Conservation (phyloP, 1,140 invertebrate species). For the Palaemon carinicauda region DNA sequence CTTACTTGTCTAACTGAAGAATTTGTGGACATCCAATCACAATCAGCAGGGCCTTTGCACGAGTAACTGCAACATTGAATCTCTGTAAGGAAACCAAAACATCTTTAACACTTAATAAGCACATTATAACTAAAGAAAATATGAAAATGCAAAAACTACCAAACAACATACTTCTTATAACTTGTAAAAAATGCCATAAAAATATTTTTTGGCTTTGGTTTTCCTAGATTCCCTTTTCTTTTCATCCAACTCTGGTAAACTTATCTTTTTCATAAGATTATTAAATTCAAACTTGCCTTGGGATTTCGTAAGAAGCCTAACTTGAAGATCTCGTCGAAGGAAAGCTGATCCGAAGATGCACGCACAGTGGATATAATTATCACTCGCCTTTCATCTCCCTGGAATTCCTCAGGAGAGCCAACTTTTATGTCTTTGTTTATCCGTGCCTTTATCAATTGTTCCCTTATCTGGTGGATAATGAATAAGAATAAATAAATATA, state of each 20-base stretch:
- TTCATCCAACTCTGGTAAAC: conserved; percentile 67
- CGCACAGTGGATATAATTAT: conserved; percentile 90
- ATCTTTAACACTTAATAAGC: too few relatives aligned
- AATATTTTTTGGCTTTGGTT: too few relatives aligned
- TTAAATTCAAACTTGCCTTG: conserved; percentile 12
- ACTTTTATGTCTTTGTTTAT: conserved; percentile 69
- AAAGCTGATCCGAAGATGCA: conserved; percentile 62
- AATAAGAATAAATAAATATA: neutral
- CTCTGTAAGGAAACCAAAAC: too few relatives aligned
- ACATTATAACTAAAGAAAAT: too few relatives aligned
- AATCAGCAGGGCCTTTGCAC: conserved; percentile 80
- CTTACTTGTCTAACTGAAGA: conserved; percentile 72
- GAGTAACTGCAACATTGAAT: conserved; percentile 86
- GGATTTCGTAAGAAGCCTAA: conserved; percentile 51
- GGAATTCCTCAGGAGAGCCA: conserved; percentile 95
- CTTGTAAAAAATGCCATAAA: too few relatives aligned
- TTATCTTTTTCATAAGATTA: neutral
- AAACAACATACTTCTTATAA: too few relatives aligned
- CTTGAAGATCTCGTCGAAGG: conserved; percentile 21
- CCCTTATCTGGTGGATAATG: conserved; percentile 4
- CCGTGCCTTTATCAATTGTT: neutral
- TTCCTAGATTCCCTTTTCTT: too few relatives aligned
- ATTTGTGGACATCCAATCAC: conserved; percentile 85
- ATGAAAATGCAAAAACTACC: too few relatives aligned
- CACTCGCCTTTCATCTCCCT: conserved; percentile 88